phyloP scores from a whole-genome alignment of 2,888 invertebrate genomes.

The Octodonta nipae region DNA sequence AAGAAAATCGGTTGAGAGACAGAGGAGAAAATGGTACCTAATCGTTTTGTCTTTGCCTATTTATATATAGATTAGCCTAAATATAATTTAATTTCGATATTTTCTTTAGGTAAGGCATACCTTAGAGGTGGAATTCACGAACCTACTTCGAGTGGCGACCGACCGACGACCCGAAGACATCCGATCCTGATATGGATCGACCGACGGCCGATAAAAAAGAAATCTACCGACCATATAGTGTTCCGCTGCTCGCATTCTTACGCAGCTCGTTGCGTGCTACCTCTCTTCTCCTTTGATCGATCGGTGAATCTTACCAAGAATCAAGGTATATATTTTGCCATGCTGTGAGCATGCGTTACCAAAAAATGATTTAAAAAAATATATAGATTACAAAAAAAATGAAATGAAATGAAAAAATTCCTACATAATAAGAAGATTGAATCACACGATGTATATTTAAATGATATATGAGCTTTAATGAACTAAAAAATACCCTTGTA shows the following conservation, averaged over 20 bases:
- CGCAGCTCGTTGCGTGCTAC: constrained; percentile 26
- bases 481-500: constrained; percentile 28
- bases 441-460: constrained; percentile 12
- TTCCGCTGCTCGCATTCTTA: constrained; percentile 24
- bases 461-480: constrained; percentile 33
- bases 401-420: no score
- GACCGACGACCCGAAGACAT: constrained; percentile 51
- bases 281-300: constrained; percentile 23
- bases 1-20: no score
- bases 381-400: no score
- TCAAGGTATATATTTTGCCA: no score
- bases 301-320: no score
- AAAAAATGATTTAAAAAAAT: no score
- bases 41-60: no score
- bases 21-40: no score
- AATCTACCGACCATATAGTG: constrained; percentile 27
- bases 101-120: constrained; percentile 69
- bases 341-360: no score
- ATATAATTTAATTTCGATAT: constrained; percentile 5
- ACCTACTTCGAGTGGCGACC: constrained; percentile 69
- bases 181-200: constrained; percentile 34
- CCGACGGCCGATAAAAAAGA: constrained; percentile 17
- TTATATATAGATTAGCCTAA: no score
- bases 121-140: constrained; percentile 82
- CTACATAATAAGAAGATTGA: constrained; percentile 13